phyloP scores from a whole-genome alignment of 2,113 vertebrate genomes.

The Brachirus orientalis region DNA sequence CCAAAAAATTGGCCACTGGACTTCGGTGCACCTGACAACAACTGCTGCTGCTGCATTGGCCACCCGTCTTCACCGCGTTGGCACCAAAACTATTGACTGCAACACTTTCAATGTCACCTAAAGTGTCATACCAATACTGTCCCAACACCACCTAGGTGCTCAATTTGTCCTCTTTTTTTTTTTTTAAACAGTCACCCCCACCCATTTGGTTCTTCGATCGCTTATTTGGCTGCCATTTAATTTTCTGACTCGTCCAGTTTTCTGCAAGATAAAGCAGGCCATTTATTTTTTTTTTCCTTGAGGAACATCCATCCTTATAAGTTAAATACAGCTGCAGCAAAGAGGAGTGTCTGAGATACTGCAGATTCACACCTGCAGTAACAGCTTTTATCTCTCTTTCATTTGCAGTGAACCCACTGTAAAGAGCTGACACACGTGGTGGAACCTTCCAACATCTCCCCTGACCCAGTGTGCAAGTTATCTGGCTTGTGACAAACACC shows the following conservation, averaged over 20 bases:
- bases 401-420: background rate
- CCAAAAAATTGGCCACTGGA: too few relatives aligned
- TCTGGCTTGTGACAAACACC: too few relatives aligned
- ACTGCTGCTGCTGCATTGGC: slow-evolving; percentile 23
- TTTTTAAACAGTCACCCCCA: background rate
- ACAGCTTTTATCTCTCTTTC: background rate
- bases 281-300: background rate
- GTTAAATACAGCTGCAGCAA: background rate
- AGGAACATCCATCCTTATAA: too few relatives aligned
- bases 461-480: too few relatives aligned
- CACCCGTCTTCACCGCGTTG: slow-evolving; percentile 18
- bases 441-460: too few relatives aligned
- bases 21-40: too few relatives aligned
- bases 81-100: slow-evolving; percentile 69
- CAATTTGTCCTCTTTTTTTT: slow-evolving; percentile 4
- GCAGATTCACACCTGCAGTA: background rate
- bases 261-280: background rate
- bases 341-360: background rate
- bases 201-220: background rate
- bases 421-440: background rate
- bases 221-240: slow-evolving; percentile 3
- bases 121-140: slow-evolving; percentile 34
- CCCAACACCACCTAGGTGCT: background rate
- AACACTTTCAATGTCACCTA: slow-evolving; percentile 75
- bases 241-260: slow-evolving; percentile 6